Evolutionary conservation across 2,888 invertebrate genomes (phyloP), one percentile per base, ranked within the genome.

Genomic region (Drosophila antonietae): DNA sequence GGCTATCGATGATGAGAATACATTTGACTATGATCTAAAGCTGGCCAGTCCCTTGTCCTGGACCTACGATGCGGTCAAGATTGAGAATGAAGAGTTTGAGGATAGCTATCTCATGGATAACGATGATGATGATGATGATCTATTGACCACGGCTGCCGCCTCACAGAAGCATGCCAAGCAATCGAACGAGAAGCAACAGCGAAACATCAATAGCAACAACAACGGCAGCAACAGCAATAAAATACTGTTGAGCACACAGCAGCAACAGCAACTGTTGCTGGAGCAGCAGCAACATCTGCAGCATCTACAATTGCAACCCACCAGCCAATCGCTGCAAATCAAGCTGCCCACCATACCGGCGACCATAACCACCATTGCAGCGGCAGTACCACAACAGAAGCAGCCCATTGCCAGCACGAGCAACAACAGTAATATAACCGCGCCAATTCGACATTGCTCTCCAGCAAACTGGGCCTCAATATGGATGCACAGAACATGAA

Each of bases 31-130:
- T 69, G 93, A 93, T 80, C 73, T 93, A 37, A 93, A 93, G 72
- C 72, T 93, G 60, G 92, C 92, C 37, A 93, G 93, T 68, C 93
- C 93, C 3, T 78, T 93, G 79, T 93, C 93, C 18, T 93, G 93
- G 93, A 92, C 92, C 15, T 92, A 92, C 55, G 92, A 93, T 78
- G 89, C 91, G 6, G 92, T 92, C 1, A 92, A 92, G 72, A 91
- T 92, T 52, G 92, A 92, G 77, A 91, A 90, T n/a, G 92, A 92
- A 18, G 92, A 92, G 73, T 92, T 91, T 39, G 92, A 91, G 74
- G 92, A 92, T 53, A 89, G 89, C 28, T 91, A 90, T 62, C 63
- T 88, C 8, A 88, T 90, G 77, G 92, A 92, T 37, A 91, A 91
- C 65, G 89, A 86, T 33, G 92, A 92, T 28, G 89, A 89, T 46